Percentiles rank a stretch among this genome's conserved stretches.
Evolutionary conservation across 2,113 vertebrate genomes (phyloP).

Genomic region (Silurus asotus): DNA sequence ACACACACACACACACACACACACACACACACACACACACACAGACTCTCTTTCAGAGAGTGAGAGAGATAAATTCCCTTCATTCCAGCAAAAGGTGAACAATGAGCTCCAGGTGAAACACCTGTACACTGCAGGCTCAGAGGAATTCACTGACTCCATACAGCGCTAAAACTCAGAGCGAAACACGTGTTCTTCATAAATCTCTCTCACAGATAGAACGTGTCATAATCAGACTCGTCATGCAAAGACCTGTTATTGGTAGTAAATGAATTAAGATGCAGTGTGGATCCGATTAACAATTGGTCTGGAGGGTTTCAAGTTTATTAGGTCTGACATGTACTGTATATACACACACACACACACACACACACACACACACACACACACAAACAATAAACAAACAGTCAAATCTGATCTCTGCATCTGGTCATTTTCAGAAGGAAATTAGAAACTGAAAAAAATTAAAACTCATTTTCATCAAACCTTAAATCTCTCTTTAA

Average conservation of each 20-base stretch:
- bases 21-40: conserved; percentile 8
- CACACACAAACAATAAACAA: not conserved
- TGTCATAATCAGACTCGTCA: conserved; percentile 2
- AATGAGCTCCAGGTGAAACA: conserved; percentile 32
- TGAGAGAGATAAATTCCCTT: not conserved
- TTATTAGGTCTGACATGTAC: not conserved
- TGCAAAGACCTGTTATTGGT: not conserved
- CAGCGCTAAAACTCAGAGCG: not conserved
- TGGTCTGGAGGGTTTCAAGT: not conserved
- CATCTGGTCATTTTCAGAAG: not conserved
- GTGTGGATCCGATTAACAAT: not conserved
- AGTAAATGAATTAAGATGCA: not conserved
- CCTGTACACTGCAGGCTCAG: not conserved
- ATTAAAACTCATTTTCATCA: not conserved
- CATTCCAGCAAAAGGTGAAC: conserved; percentile 2
- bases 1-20: not conserved
- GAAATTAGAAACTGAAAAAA: not conserved
- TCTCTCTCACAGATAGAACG: conserved; percentile 18
- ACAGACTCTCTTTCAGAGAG: not conserved
- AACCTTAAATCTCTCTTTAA: not conserved
- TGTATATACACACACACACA: not conserved
- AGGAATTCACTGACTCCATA: too few relatives aligned
- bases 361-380: not conserved
- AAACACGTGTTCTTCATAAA: not conserved
- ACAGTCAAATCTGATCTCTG: not conserved